Evolutionary conservation across 2,888 invertebrate genomes (phyloP).

Genomic region (Phlogophora meticulosa): DNA sequence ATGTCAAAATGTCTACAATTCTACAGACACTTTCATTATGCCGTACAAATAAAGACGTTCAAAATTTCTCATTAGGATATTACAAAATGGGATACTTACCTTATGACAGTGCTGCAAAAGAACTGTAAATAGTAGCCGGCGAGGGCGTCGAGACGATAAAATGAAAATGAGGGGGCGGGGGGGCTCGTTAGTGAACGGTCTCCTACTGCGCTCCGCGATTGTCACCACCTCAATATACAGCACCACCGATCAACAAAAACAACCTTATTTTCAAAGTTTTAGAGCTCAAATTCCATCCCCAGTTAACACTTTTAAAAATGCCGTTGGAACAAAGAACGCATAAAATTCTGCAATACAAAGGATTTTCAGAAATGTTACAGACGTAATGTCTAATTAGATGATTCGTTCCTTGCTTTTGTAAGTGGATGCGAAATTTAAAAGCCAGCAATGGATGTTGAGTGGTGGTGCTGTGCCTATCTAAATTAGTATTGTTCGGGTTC

Average conservation of each 20-base stretch:
- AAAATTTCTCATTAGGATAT: slow-evolving; percentile 76
- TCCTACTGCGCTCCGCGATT: slow-evolving; percentile 83
- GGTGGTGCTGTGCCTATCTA: slow-evolving; percentile 28
- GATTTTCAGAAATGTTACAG: slow-evolving; percentile 87
- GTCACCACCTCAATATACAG: slow-evolving; percentile 85
- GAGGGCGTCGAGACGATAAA: slow-evolving; percentile 81
- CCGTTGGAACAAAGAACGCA: slow-evolving; percentile 85
- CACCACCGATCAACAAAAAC: slow-evolving; percentile 66
- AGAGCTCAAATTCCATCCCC: slow-evolving; percentile 69
- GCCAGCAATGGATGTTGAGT: slow-evolving; percentile 49
- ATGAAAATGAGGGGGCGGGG: slow-evolving; percentile 85
- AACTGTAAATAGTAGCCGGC: slow-evolving; percentile 79
- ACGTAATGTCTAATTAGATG: slow-evolving; percentile 89
- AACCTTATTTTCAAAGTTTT: slow-evolving; percentile 66
- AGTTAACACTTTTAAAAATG: slow-evolving; percentile 74
- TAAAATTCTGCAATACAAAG: slow-evolving; percentile 89
- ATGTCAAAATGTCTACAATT: slow-evolving; percentile 20
- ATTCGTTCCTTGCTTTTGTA: slow-evolving; percentile 77
- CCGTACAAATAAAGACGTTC: slow-evolving; percentile 56
- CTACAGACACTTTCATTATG: slow-evolving; percentile 40
- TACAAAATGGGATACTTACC: slow-evolving; percentile 78
- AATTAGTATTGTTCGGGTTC: slow-evolving; percentile 38
- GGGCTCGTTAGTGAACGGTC: slow-evolving; percentile 85
- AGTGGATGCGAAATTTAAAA: slow-evolving; percentile 63
- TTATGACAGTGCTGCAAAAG: slow-evolving; percentile 77